These are phyloP conservation scores for Suncus etruscus DNA, from an alignment of 2,113 vertebrate genomes.

Conservation along the genomic window DNA sequence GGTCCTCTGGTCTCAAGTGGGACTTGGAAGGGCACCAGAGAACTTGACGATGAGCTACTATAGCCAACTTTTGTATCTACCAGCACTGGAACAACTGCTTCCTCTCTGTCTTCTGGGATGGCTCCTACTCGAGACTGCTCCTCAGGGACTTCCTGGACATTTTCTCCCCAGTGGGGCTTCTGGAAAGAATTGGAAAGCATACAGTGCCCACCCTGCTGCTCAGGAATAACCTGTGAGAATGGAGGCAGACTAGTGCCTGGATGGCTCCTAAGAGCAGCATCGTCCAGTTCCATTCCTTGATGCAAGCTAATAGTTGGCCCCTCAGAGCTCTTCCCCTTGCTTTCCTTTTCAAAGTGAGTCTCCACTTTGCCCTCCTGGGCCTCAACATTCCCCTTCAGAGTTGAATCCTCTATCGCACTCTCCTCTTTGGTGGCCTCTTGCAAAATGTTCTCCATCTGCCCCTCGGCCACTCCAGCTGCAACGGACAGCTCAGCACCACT, in stretches of 20 bases:
- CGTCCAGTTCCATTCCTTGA: constrained; percentile 60
- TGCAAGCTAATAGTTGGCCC: not conserved
- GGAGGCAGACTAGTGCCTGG: constrained; percentile 7
- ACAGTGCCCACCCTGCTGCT: constrained; percentile 67
- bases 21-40: constrained; percentile 73
- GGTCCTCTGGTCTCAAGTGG: constrained; percentile 86
- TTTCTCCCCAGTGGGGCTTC: constrained; percentile 67
- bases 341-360: constrained; percentile 70
- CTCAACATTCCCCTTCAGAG: constrained; percentile 46
- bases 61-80: constrained; percentile 73
- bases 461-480: constrained; percentile 92
- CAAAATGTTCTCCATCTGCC: constrained; percentile 97
- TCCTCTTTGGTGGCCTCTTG: constrained; percentile 96
- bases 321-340: constrained; percentile 31
- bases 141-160: constrained; percentile 49
- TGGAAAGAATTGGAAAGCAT: constrained; percentile 31
- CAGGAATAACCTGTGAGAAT: constrained; percentile 75
- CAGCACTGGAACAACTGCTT: constrained; percentile 36
- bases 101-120: constrained; percentile 19
- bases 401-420: constrained; percentile 85
- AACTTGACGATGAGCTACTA: constrained; percentile 70
- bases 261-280: constrained; percentile 53
- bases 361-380: constrained; percentile 75
- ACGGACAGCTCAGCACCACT: constrained; percentile 92
- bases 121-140: constrained; percentile 72